A percentile compares a stretch with the other conserved stretches of the same genome.
Evolutionary conservation across 2,888 invertebrate species (phyloP).

Genomic region (Drosophila tanythrix): DNA sequence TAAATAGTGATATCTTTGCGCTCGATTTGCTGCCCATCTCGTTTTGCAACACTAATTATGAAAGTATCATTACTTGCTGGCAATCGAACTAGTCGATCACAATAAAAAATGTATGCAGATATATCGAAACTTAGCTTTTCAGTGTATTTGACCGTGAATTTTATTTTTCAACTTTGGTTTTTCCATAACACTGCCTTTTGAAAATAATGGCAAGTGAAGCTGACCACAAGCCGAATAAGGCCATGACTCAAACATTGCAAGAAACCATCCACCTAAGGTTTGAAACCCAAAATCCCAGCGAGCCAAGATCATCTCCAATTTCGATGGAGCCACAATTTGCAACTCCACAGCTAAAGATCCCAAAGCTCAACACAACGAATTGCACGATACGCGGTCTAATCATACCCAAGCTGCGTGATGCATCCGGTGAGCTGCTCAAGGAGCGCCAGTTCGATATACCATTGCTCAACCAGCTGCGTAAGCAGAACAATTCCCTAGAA

Average conservation of each 20-base stretch:
- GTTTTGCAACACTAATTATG: slow-evolving; percentile 29
- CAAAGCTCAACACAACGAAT: slow-evolving; percentile 16
- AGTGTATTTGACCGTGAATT: neutral
- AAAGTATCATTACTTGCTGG: neutral
- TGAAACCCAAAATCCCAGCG: slow-evolving; percentile 38
- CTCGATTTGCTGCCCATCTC: neutral
- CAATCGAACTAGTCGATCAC: slow-evolving; percentile 21
- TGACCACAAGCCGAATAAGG: slow-evolving; percentile 26
- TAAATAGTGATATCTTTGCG: neutral
- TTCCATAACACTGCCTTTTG: slow-evolving; percentile 7
- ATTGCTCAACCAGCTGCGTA: slow-evolving; percentile 46
- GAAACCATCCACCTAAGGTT: slow-evolving; percentile 69
- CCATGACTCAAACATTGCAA: slow-evolving; percentile 44
- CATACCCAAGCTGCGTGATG: slow-evolving; percentile 58
- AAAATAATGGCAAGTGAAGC: slow-evolving; percentile 36
- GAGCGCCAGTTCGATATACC: slow-evolving; percentile 54
- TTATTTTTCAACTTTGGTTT: slow-evolving; percentile 18
- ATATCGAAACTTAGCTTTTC: slow-evolving; percentile 20
- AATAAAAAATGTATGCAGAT: slow-evolving; percentile 24
- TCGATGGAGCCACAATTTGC: slow-evolving; percentile 19
- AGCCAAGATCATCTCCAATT: slow-evolving; percentile 32
- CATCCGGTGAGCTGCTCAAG: slow-evolving; percentile 17
- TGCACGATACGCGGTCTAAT: slow-evolving; percentile 22
- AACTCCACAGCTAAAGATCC: slow-evolving; percentile 52
- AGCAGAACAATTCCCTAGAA: slow-evolving; percentile 28